Evolutionary conservation across 1,140 invertebrate genomes (phyloP), one percentile per base, ranked within the genome.

Genomic region (Meteorus sp.): DNA sequence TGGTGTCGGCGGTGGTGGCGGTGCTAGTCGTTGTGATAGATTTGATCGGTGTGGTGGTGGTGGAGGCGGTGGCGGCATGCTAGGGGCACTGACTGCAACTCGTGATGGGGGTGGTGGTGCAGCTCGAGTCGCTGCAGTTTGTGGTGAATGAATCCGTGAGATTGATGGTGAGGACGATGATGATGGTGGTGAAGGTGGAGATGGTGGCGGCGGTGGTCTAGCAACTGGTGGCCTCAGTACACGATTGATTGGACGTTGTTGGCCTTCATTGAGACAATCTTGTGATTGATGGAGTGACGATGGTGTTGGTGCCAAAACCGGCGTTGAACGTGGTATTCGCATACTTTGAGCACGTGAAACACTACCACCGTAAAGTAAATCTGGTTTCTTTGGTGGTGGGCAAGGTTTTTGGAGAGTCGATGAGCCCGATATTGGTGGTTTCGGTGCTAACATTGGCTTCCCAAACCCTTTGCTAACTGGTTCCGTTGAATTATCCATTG

Each of bases 301-400:
- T 6, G 74, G 63, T 2, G 74, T 69, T 19, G 77, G 72, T 19
- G 76, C 67, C 11, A 75, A 55, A 13, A 82, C 79, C 2, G 81
- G 80, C 2, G 81, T 77, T 4, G 82, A 82, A n/a, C 80, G 66
- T 3, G 81, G 79, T 4, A 82, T 59, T 59, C 82, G 67, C 82
- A 84, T 83, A 54, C 82, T 83, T 56, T 84, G 82, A n/a, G 83
- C 80, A 33, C 81, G 74, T 6, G 81, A 79, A 1, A 82, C 81
- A 7, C 71, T 71, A 15, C 61, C 66, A 11, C 71, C 65, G 3
- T 65, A 74, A 13, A 72, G 59, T 20, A 77, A 59, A 56, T 68
- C 70, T n/a, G 77, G 62, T 25, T 79, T 81, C 27, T 78, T 82
- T 13, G 80, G 78, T 1, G 81, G 79, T n/a, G 81, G 81, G 6